A percentile compares a stretch with the other conserved stretches of the same genome.
Evolutionary conservation across 2,113 vertebrate genomes (phyloP).

Genomic region (Galeopterus variegatus): DNA sequence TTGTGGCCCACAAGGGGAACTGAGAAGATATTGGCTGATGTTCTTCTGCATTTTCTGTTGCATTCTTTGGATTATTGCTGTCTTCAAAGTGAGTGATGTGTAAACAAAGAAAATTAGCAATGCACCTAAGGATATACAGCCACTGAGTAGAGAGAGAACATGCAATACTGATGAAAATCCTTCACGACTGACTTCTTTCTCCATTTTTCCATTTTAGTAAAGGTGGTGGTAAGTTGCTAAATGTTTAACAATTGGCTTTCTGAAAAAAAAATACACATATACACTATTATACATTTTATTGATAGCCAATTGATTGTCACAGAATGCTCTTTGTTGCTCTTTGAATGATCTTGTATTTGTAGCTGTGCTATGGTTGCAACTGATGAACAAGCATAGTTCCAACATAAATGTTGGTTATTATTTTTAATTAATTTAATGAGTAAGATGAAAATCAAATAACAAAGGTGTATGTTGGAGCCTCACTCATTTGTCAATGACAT

Average conservation of each 20-base stretch:
- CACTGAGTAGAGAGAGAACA: neutral
- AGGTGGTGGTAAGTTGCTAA: neutral
- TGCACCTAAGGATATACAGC: neutral
- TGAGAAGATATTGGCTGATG: neutral
- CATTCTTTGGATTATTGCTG: neutral
- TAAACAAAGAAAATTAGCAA: neutral
- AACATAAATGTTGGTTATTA: neutral
- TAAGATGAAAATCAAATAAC: neutral
- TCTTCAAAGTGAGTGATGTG: neutral
- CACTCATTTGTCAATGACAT: neutral
- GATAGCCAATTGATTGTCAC: neutral
- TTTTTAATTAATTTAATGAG: neutral
- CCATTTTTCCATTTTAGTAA: neutral
- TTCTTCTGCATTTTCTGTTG: neutral
- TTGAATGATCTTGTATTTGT: neutral
- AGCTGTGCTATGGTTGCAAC: neutral
- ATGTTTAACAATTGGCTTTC: neutral
- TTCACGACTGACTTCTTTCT: neutral
- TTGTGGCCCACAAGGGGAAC: neutral
- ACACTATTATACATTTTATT: neutral
- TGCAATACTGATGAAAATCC: neutral
- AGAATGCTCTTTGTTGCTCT: neutral
- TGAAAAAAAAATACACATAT: neutral
- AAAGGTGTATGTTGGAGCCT: neutral
- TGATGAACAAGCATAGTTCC: neutral